These are phyloP conservation scores for Zaprionus ghesquierei DNA, from an alignment of 1,140 invertebrate species.

Conservation along the genomic window DNA sequence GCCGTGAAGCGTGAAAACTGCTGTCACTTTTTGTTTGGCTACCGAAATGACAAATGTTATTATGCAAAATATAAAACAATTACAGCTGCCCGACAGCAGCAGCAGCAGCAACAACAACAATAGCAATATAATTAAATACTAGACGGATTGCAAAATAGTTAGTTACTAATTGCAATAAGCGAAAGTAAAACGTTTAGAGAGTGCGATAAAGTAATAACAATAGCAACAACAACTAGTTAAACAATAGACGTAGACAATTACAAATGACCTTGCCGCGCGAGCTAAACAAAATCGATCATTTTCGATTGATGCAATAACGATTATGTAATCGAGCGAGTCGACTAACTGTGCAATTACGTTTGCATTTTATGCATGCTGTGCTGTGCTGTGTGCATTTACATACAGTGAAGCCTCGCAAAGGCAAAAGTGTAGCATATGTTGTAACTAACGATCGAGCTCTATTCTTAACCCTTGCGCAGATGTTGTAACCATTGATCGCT, in stretches of 20 bases:
- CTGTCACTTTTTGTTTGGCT: constrained; percentile 1
- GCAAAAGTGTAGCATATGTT: neutral
- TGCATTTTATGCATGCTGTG: constrained; percentile 10
- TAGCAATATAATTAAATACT: constrained; percentile 2
- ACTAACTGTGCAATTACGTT: constrained; percentile 33
- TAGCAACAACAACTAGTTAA: constrained; percentile 3
- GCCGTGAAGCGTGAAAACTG: constrained; percentile 34
- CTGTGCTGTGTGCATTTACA: neutral
- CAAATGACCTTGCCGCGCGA: constrained; percentile 37
- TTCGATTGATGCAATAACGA: constrained; percentile 33
- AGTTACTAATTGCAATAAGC: constrained; percentile 48
- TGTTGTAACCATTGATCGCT: neutral
- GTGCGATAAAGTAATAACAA: constrained; percentile 27
- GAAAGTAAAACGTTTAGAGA: constrained; percentile 53
- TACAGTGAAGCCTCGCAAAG: neutral
- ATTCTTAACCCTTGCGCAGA: neutral
- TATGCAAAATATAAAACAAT: constrained; percentile 20
- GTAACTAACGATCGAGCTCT: neutral
- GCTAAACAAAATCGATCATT: constrained; percentile 45
- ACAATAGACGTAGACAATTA: constrained; percentile 23
- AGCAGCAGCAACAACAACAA: neutral
- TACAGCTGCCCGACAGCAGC: neutral
- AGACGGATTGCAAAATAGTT: constrained; percentile 19
- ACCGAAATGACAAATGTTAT: constrained; percentile 7
- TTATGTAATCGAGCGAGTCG: constrained; percentile 12